These are phyloP conservation scores for Ammodytes marinus DNA, from an alignment of 2,113 vertebrate species.

Conservation along the genomic window DNA sequence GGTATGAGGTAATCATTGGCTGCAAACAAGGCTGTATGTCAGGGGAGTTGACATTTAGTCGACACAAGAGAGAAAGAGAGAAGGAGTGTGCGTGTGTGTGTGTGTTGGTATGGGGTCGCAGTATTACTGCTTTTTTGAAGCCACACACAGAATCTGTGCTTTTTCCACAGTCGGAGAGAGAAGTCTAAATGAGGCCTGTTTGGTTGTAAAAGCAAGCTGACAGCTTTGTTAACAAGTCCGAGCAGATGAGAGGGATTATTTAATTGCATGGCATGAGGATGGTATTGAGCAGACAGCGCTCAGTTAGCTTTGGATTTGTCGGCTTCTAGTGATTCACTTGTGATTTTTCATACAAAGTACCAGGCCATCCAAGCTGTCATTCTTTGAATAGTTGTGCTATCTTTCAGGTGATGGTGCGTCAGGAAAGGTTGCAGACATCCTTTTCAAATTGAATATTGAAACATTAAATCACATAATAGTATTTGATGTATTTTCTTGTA, in stretches of 20 bases:
- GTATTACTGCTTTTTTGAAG: constrained; percentile 47
- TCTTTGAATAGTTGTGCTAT: constrained; percentile 14
- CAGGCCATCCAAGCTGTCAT: constrained; percentile 47
- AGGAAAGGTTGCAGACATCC: background rate
- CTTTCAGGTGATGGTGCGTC: constrained; percentile 12
- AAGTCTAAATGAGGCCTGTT: constrained; percentile 86
- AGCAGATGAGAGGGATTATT: constrained; percentile 90
- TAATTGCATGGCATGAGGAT: constrained; percentile 83
- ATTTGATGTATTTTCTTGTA: background rate
- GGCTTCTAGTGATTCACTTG: constrained; percentile 52
- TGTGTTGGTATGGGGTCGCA: constrained; percentile 16
- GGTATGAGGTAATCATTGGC: constrained; percentile 88
- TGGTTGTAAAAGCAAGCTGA: constrained; percentile 87
- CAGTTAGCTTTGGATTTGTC: constrained; percentile 70
- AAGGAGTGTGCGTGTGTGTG: constrained; percentile 2
- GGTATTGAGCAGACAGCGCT: constrained; percentile 73
- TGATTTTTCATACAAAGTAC: constrained; percentile 48
- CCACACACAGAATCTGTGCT: constrained; percentile 41
- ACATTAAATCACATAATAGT: background rate
- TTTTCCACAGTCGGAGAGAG: constrained; percentile 73
- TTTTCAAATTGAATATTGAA: background rate
- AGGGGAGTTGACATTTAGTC: constrained; percentile 81
- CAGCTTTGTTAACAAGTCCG: constrained; percentile 90
- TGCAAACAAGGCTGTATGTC: constrained; percentile 81
- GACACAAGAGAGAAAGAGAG: constrained; percentile 53